phyloP scores from a whole-genome alignment of 2,888 invertebrate species.

The Elegia similella region DNA sequence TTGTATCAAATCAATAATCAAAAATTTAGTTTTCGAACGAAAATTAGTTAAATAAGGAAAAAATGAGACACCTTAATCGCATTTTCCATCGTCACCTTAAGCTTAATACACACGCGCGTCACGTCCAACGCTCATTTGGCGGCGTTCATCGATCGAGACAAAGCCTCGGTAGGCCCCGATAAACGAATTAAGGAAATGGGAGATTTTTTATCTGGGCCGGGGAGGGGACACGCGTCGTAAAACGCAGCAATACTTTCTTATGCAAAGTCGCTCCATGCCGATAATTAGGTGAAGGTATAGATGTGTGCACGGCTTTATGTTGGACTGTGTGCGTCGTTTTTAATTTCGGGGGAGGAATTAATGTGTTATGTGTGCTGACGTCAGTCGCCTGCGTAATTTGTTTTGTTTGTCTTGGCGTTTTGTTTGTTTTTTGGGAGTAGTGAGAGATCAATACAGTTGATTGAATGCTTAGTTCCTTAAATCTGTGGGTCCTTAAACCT shows the following conservation, averaged over 20 bases:
- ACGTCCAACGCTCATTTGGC: conserved; percentile 77
- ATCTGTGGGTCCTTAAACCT: no score
- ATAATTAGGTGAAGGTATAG: conserved; percentile 73
- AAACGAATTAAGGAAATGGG: conserved; percentile 82
- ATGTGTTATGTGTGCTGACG: conserved; percentile 21
- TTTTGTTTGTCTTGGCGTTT: conserved; percentile 10
- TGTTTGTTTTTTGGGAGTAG: conserved; percentile 1
- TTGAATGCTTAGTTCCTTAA: neutral
- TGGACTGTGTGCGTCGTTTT: conserved; percentile 62
- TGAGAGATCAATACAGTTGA: neutral
- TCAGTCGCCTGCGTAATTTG: conserved; percentile 19
- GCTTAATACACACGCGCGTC: conserved; percentile 76
- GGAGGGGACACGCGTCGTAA: conserved; percentile 75
- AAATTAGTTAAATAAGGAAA: neutral
- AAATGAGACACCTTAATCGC: conserved; percentile 16
- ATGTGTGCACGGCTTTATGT: conserved; percentile 59
- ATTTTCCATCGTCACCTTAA: conserved; percentile 51
- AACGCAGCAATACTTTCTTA: conserved; percentile 81
- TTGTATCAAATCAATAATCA: no score
- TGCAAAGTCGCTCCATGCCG: conserved; percentile 77
- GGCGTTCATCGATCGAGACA: conserved; percentile 80
- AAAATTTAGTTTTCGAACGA: no score
- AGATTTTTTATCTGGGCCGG: conserved; percentile 80
- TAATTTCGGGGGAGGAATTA: conserved; percentile 50
- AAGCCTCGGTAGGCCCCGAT: conserved; percentile 77